These are phyloP conservation scores for Porites divaricata DNA, from an alignment of 92 coral and sea anemone genomes.

Conservation along the genomic window DNA sequence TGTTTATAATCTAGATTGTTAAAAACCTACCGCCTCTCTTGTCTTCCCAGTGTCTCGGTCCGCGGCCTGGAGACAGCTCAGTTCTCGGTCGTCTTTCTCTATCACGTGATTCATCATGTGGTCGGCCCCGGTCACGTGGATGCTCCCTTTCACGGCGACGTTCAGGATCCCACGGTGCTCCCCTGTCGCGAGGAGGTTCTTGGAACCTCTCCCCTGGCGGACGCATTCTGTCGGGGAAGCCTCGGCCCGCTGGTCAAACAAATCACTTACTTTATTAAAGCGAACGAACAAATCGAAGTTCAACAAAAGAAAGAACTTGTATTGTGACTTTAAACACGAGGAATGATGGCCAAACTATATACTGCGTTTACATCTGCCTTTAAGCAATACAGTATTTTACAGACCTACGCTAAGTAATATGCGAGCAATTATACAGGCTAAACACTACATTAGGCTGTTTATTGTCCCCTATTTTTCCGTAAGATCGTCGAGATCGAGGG, in stretches of 20 bases:
- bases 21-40: slow-evolving; percentile 49
- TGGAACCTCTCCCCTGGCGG: slow-evolving; percentile 85
- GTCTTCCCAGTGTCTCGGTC: slow-evolving; percentile 81
- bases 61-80: slow-evolving; percentile 73
- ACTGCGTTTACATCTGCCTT: no score
- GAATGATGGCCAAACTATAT: no score
- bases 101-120: slow-evolving; percentile 69
- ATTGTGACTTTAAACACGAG: no score
- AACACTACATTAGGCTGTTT: no score
- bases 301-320: no score
- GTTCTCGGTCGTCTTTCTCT: slow-evolving; percentile 78
- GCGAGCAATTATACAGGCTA: no score
- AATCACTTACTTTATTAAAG: not conserved
- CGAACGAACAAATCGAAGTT: not conserved
- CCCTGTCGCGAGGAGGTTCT: slow-evolving; percentile 78
- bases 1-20: not conserved
- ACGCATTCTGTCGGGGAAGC: slow-evolving; percentile 72
- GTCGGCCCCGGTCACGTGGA: slow-evolving; percentile 85
- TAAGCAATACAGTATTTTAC: no score
- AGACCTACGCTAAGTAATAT: no score
- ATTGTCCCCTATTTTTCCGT: no score
- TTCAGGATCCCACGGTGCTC: slow-evolving; percentile 83
- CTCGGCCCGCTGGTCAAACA: slow-evolving; percentile 54
- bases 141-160: slow-evolving; percentile 83
- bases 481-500: no score